These are phyloP conservation scores for Mactra quadrangularis DNA, from an alignment of 1,140 invertebrate species.

Conservation along the genomic window DNA sequence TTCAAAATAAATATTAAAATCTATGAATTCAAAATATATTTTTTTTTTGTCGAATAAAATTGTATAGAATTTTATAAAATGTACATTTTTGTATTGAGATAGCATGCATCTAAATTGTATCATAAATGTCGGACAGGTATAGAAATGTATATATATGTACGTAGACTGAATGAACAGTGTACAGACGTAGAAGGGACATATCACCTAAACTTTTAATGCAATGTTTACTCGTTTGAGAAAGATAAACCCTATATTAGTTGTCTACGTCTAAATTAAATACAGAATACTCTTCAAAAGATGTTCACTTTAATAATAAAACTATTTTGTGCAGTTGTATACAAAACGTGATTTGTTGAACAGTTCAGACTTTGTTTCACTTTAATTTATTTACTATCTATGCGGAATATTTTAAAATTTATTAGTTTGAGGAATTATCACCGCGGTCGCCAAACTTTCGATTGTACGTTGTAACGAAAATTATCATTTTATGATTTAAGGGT, in stretches of 20 bases:
- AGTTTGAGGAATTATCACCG: not conserved
- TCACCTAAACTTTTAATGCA: not conserved
- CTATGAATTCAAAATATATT: too few relatives aligned
- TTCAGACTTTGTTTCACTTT: not conserved
- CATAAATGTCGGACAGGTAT: too few relatives aligned
- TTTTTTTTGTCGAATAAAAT: too few relatives aligned
- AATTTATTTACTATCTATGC: not conserved
- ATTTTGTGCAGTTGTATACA: conserved; percentile 10
- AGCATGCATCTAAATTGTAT: too few relatives aligned
- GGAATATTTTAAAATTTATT: not conserved
- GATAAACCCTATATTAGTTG: conserved; percentile 20
- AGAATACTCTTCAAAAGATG: conserved; percentile 1
- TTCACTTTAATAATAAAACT: conserved; percentile 5
- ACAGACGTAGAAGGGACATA: too few relatives aligned
- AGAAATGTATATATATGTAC: too few relatives aligned
- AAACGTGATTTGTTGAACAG: not conserved
- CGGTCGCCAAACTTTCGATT: not conserved
- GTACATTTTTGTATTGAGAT: too few relatives aligned
- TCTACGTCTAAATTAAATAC: conserved; percentile 18
- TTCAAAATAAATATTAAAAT: too few relatives aligned
- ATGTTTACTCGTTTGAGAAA: conserved; percentile 23
- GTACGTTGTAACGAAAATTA: conserved; percentile 6
- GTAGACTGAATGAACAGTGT: too few relatives aligned
- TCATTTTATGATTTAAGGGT: not conserved
- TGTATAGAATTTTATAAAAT: too few relatives aligned